Evolutionary conservation across 1,140 invertebrate genomes (phyloP).

Genomic region (Brachionus sp.): DNA sequence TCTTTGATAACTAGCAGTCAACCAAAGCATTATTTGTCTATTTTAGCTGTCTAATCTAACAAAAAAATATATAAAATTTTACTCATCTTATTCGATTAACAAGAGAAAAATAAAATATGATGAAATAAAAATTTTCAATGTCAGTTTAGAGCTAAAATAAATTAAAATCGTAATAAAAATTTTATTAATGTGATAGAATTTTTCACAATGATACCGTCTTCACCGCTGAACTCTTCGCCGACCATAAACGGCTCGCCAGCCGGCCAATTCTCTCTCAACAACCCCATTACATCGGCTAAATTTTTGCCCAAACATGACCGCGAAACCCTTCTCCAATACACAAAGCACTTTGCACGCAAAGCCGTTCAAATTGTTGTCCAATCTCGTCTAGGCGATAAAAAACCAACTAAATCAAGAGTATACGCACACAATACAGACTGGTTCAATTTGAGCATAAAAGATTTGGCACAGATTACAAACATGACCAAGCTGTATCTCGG

Average conservation of each 20-base stretch:
- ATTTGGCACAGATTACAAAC: slow-evolving; percentile 71
- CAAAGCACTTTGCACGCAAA: slow-evolving; percentile 80
- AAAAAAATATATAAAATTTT: not conserved
- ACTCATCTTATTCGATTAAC: not conserved
- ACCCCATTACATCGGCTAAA: slow-evolving; percentile 7
- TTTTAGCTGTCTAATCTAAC: not conserved
- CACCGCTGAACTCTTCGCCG: slow-evolving; percentile 30
- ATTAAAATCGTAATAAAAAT: not conserved
- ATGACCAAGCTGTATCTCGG: slow-evolving; percentile 72
- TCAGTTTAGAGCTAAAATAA: slow-evolving; percentile 18
- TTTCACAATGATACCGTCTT: slow-evolving; percentile 36
- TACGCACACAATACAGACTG: slow-evolving; percentile 53
- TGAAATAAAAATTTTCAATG: not conserved
- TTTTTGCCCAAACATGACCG: slow-evolving; percentile 63
- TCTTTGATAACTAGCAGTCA: not conserved
- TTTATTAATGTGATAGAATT: not conserved
- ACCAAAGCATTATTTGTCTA: not conserved
- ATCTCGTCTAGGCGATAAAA: slow-evolving; percentile 76
- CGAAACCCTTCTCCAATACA: slow-evolving; percentile 78
- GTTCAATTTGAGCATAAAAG: slow-evolving; percentile 77
- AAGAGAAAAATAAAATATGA: not conserved
- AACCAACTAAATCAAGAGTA: slow-evolving; percentile 67
- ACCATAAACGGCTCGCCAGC: not conserved
- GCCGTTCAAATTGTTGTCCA: slow-evolving; percentile 82
- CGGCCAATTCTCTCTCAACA: not conserved